These are phyloP conservation scores for Artemia sinica DNA, from an alignment of 2,888 invertebrate genomes.

Conservation along the genomic window DNA sequence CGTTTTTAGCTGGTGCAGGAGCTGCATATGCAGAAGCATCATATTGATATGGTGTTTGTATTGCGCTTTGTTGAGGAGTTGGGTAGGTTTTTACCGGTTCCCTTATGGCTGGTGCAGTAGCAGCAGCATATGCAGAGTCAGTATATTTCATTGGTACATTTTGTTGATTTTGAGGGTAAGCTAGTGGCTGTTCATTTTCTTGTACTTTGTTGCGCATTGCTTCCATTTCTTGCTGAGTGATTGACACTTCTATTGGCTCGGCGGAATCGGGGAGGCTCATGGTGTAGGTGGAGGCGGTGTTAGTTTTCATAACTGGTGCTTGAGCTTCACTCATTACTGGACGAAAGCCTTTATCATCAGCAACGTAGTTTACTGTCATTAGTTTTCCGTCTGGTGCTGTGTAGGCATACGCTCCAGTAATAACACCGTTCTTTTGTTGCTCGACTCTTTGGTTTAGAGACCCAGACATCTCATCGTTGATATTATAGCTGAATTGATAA, in stretches of 20 bases:
- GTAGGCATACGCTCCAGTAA: conserved; percentile 19
- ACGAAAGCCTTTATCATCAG: conserved; percentile 21
- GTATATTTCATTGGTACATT: neutral
- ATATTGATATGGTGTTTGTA: too few relatives aligned
- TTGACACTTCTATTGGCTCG: conserved; percentile 16
- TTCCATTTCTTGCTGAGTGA: conserved; percentile 8
- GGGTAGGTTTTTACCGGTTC: too few relatives aligned
- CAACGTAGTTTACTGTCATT: conserved; percentile 20
- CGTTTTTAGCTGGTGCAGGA: too few relatives aligned
- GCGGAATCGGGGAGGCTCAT: conserved; percentile 17
- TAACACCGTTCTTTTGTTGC: conserved; percentile 19
- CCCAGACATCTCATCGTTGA: conserved; percentile 20
- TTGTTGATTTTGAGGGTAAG: neutral
- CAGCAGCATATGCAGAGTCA: neutral
- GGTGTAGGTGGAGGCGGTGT: conserved; percentile 16
- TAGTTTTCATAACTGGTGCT: neutral
- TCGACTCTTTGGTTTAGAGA: conserved; percentile 18
- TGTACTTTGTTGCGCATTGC: neutral
- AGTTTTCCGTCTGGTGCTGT: conserved; percentile 21
- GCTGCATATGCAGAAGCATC: too few relatives aligned
- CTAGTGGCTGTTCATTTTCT: neutral
- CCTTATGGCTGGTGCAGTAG: neutral
- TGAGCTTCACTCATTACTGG: conserved; percentile 19
- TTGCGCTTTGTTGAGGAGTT: too few relatives aligned
- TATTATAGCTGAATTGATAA: conserved; percentile 21